phyloP scores from a whole-genome alignment of 2,888 invertebrate species.

The Ophion costatus region DNA sequence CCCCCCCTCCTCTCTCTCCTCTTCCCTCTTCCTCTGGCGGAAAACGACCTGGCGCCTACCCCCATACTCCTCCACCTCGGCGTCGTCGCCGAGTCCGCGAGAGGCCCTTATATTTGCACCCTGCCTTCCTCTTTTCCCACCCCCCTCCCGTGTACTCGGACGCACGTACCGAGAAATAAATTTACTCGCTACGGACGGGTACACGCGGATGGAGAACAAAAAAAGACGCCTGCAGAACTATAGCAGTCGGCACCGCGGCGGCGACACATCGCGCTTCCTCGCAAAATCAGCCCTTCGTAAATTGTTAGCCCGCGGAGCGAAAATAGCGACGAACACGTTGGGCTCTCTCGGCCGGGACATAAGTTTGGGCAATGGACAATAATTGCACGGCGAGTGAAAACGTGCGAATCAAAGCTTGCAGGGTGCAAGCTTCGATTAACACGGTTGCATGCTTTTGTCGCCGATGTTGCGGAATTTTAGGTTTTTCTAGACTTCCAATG shows the following conservation, averaged over 20 bases:
- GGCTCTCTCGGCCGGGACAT: background rate
- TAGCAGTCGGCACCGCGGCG: background rate
- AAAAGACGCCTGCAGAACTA: background rate
- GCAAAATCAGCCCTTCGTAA: conserved; percentile 1
- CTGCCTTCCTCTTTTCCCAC: conserved; percentile 17
- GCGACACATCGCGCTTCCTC: conserved; percentile 10
- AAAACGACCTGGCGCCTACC: conserved; percentile 60
- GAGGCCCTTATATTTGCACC: conserved; percentile 17
- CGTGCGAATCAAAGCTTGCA: background rate
- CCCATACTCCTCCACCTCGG: conserved; percentile 40
- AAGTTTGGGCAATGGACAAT: background rate
- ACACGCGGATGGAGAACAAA: conserved; percentile 1
- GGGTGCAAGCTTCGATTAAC: background rate
- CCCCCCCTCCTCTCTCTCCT: conserved; percentile 4
- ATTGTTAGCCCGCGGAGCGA: background rate
- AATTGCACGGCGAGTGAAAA: background rate
- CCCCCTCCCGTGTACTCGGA: background rate
- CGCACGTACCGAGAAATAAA: conserved; percentile 17
- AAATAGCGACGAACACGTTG: background rate
- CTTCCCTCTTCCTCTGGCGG: conserved; percentile 35
- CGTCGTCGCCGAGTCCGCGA: conserved; percentile 35
- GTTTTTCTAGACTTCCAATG: background rate
- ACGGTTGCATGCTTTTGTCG: background rate
- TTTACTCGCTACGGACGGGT: conserved; percentile 1
- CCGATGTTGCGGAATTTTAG: background rate